phyloP scores from a whole-genome alignment of 2,797 vertebrate genomes.

The Phrynocephalus guinanensis region DNA sequence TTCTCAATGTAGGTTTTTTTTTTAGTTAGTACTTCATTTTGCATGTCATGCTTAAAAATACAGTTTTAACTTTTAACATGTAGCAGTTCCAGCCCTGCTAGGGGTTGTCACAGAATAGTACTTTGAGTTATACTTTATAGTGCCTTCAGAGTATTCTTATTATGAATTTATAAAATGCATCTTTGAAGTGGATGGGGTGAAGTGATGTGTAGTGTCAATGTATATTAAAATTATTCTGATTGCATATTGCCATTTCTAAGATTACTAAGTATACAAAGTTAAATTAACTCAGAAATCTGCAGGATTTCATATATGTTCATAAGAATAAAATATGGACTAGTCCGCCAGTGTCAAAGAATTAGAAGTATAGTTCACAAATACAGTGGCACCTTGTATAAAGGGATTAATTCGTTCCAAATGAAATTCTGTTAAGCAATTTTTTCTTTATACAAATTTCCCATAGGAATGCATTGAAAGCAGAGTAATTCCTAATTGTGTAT shows the following conservation, averaged over 20 bases:
- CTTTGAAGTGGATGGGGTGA: conserved; percentile 63
- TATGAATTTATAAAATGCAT: conserved; percentile 61
- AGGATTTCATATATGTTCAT: conserved; percentile 63
- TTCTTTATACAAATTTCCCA: no score
- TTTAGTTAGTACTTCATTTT: conserved; percentile 4
- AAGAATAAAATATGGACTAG: conserved; percentile 58
- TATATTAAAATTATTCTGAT: conserved; percentile 70
- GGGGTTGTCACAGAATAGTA: conserved; percentile 51
- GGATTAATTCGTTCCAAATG: no score
- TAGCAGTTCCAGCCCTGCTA: conserved; percentile 48
- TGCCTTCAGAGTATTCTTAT: conserved; percentile 60
- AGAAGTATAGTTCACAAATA: neutral
- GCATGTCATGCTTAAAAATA: conserved; percentile 32
- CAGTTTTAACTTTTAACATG: neutral
- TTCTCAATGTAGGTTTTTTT: neutral
- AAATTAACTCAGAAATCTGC: conserved; percentile 66
- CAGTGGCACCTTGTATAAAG: no score
- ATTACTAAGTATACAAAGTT: conserved; percentile 54
- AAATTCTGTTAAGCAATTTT: no score
- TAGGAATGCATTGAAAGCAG: no score
- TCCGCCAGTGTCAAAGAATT: conserved; percentile 56
- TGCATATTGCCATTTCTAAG: conserved; percentile 61
- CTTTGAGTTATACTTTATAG: conserved; percentile 40
- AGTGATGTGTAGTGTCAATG: conserved; percentile 55
- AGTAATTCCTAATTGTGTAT: no score